phyloP scores from a whole-genome alignment of 2,113 vertebrate species.

The Cyanoderma ruficeps region DNA sequence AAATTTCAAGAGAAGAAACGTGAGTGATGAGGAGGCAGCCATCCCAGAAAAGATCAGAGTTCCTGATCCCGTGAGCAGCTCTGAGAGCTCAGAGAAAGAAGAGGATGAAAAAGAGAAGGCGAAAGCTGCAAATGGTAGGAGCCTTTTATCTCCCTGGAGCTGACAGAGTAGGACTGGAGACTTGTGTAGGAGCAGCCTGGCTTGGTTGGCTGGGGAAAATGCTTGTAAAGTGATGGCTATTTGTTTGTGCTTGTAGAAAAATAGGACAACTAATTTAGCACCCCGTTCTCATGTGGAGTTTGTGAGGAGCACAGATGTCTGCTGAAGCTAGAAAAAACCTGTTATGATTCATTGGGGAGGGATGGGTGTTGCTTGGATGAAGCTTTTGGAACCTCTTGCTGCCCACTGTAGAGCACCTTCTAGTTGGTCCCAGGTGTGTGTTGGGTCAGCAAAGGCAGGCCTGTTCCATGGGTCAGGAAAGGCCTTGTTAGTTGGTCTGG shows the following conservation, averaged over 20 bases:
- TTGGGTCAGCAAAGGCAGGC: neutral
- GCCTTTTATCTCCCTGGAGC: neutral
- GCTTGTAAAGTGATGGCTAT: neutral
- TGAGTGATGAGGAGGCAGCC: conserved; percentile 35
- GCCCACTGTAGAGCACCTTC: neutral
- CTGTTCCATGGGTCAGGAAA: neutral
- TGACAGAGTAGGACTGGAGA: neutral
- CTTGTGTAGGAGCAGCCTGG: neutral
- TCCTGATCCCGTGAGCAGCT: conserved; percentile 76
- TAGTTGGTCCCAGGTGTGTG: neutral
- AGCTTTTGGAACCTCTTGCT: neutral
- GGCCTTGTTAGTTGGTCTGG: neutral
- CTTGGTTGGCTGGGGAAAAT: neutral
- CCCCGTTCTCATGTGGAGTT: neutral
- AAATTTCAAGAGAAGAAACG: conserved; percentile 64
- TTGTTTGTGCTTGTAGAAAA: neutral
- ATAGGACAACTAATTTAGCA: neutral
- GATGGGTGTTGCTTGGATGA: neutral
- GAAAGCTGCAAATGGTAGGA: conserved; percentile 63
- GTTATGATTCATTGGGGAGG: neutral
- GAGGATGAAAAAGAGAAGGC: conserved; percentile 70
- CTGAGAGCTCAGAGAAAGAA: conserved; percentile 80
- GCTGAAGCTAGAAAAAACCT: neutral
- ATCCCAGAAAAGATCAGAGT: conserved; percentile 69
- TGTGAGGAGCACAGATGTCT: conserved; percentile 15